Evolutionary conservation across 2,113 vertebrate species (phyloP).

Genomic region (Melanostigma gelatinosum): DNA sequence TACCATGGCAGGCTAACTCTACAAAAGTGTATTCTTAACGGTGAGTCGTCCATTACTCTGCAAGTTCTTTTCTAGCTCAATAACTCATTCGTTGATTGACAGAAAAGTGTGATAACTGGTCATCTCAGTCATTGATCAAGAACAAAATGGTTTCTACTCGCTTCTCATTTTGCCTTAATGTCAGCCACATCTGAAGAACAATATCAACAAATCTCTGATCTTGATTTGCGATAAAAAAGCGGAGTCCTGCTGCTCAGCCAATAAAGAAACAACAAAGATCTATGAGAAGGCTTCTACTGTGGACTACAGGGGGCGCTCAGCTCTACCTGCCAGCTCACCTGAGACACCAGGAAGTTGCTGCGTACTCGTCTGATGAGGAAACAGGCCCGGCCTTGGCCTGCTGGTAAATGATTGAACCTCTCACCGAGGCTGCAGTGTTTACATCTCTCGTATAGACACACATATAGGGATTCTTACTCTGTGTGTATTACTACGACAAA

Average conservation of each 20-base stretch:
- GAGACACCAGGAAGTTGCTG: slow-evolving; percentile 14
- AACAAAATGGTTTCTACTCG: too few relatives aligned
- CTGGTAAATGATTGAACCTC: slow-evolving; percentile 66
- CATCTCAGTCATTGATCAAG: too few relatives aligned
- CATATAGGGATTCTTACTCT: not conserved
- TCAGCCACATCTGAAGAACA: not conserved
- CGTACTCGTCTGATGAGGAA: slow-evolving; percentile 18
- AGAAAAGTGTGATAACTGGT: too few relatives aligned
- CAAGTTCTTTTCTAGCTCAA: not conserved
- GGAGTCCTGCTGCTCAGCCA: slow-evolving; percentile 1
- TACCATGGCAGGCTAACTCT: not conserved
- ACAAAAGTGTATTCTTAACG: not conserved
- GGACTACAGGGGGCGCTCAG: slow-evolving; percentile 30
- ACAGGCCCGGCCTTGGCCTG: slow-evolving; percentile 5
- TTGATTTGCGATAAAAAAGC: too few relatives aligned
- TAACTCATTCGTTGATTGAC: not conserved
- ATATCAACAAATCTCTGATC: too few relatives aligned
- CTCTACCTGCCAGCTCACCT: slow-evolving; percentile 34
- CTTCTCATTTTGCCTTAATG: not conserved
- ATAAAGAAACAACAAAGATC: not conserved
- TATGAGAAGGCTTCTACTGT: not conserved
- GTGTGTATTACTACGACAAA: not conserved
- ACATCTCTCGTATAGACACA: not conserved
- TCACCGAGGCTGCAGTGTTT: slow-evolving; percentile 29
- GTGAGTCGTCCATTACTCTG: not conserved